Evolutionary conservation across 2,113 vertebrate genomes (phyloP), one percentile per base, ranked within the genome.

Genomic region (Romanogobio albipinnatus): DNA sequence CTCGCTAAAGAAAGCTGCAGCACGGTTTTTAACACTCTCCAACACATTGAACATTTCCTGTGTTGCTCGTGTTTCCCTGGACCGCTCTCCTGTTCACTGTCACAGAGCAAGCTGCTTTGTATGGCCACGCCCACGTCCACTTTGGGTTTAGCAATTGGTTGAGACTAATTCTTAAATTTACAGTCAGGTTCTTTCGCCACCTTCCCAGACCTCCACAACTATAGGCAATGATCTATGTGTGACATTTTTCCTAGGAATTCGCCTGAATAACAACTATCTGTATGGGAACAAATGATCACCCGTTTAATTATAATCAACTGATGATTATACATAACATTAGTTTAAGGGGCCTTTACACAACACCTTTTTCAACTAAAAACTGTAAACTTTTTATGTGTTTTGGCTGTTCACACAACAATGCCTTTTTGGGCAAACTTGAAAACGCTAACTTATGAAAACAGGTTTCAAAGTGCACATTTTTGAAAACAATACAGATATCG

Each of bases 41-140:
- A 92, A 92, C 93, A 92, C 93, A 92, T 89, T 84, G 89, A 92
- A 95, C 92, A 94, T 93, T 95, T 94, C 92, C 93, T 93, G 91
- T 82, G 77, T 91, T 89, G 86, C 89, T 86, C 77, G 49, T 89
- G 89, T 91, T 92, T 94, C 89, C 89, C 88, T 10, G 49, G 24
- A 58, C 45, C 39, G 10, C 29, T 84, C 64, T 78, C 64, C 81
- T 74, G 64, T 64, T 84, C 45, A 64, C 47, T 45, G 45, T 83
- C 76, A 83, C n/a, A 19, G 81, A 49, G 58, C 49, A 26, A 47
- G 56, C 15, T 59, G 58, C 58, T 45, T 24, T 29, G n/a, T 49
- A 39, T 13, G 47, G 66, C 53, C 39, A 51, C 45, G 19, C 76
- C 84, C 84, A 51, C 45, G 19, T 66, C 84, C 84, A 62, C 53